phyloP scores from a whole-genome alignment of 2,797 vertebrate species.

The Garrulus glandarius region DNA sequence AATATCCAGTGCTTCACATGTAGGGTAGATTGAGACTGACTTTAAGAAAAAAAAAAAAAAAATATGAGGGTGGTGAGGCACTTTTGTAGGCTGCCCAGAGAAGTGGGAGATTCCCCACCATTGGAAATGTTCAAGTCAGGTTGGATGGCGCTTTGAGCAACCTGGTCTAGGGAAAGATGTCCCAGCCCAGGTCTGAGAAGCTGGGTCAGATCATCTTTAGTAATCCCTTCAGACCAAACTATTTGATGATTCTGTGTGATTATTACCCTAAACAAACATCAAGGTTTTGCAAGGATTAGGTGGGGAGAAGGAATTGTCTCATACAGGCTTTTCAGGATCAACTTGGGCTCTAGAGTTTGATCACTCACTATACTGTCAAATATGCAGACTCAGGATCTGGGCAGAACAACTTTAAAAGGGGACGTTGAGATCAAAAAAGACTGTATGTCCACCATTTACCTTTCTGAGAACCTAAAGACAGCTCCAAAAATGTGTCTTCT shows the following conservation, averaged over 20 bases:
- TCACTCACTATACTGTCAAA: neutral
- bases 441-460: neutral
- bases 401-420: neutral
- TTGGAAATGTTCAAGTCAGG: neutral
- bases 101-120: no score
- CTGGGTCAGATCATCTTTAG: neutral
- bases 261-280: neutral
- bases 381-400: neutral
- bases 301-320: neutral
- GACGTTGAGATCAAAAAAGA: neutral
- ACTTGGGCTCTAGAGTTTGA: neutral
- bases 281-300: neutral
- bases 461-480: neutral
- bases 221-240: neutral
- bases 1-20: neutral
- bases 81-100: neutral
- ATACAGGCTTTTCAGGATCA: neutral
- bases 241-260: neutral
- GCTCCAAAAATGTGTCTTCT: neutral
- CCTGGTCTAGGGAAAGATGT: neutral
- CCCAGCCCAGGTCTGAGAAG: rapidly evolving
- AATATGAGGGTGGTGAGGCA: neutral
- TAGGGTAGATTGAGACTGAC: neutral
- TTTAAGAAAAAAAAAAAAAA: no score
- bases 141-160: neutral